phyloP scores from a whole-genome alignment of 2,888 invertebrate genomes.

The Sericinus montela region DNA sequence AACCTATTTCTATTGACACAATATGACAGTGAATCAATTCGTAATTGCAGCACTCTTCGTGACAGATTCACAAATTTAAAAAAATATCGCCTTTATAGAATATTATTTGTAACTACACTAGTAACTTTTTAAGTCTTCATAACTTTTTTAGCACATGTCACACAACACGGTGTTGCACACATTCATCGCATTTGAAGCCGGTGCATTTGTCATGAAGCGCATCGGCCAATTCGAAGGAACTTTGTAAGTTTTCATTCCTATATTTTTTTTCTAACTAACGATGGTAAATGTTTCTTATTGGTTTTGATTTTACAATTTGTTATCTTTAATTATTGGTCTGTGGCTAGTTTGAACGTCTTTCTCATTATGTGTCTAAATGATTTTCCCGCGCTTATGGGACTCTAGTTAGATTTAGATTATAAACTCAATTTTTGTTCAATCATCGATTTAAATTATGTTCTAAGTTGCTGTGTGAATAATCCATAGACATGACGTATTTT shows the following conservation, averaged over 20 bases:
- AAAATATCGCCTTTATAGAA: not conserved
- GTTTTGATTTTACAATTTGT: not conserved
- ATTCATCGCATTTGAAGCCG: slow-evolving; percentile 12
- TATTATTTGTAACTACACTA: not conserved
- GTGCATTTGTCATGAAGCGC: slow-evolving; percentile 22
- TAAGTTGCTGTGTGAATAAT: no score
- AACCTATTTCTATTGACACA: not conserved
- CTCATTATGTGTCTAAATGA: not conserved
- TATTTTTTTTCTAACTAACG: not conserved
- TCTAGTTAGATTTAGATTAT: slow-evolving; percentile 6
- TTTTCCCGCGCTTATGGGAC: slow-evolving; percentile 7
- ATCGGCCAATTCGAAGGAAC: slow-evolving; percentile 9
- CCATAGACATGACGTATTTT: no score
- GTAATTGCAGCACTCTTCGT: not conserved
- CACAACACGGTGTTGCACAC: slow-evolving; percentile 18
- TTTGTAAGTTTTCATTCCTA: slow-evolving; percentile 10
- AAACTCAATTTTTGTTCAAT: not conserved
- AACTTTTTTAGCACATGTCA: slow-evolving; percentile 23
- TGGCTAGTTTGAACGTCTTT: not conserved
- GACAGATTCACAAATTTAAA: not conserved
- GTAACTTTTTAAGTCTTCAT: slow-evolving; percentile 1
- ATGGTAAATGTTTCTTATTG: not conserved
- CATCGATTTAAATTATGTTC: no score
- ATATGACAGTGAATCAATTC: slow-evolving; percentile 6
- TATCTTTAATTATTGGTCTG: not conserved